A percentile compares a stretch with the other conserved stretches of the same genome.
Conservation (phyloP, 1,140 invertebrate genomes). For the Drosophila albomicans region DNA sequence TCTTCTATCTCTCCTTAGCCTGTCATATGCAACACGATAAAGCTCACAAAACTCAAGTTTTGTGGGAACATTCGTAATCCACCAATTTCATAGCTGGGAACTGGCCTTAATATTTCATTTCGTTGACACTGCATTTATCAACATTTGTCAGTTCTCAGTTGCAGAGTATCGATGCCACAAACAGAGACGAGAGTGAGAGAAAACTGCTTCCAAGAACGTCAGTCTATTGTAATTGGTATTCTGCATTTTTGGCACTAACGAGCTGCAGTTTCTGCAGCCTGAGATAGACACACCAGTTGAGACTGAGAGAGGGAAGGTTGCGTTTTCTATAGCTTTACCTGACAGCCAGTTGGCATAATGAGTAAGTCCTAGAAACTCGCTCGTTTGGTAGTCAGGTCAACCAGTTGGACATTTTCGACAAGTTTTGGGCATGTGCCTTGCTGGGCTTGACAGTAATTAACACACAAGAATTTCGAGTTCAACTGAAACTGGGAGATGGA, state of each 20-base stretch:
- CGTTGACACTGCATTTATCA: slow-evolving; percentile 57
- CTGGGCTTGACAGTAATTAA: slow-evolving; percentile 32
- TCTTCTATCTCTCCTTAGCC: slow-evolving; percentile 29
- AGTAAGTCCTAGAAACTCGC: not conserved
- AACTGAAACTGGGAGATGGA: not conserved
- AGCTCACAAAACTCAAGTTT: slow-evolving; percentile 23
- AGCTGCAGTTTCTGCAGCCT: slow-evolving; percentile 25
- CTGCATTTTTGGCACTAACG: slow-evolving; percentile 25
- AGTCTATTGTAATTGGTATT: slow-evolving; percentile 33
- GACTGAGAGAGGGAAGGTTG: not conserved
- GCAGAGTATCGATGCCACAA: slow-evolving; percentile 21
- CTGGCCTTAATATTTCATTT: slow-evolving; percentile 49
- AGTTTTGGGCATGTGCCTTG: slow-evolving; percentile 5
- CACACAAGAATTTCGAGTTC: slow-evolving; percentile 12
- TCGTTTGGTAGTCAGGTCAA: not conserved
- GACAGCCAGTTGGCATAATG: slow-evolving; percentile 26
- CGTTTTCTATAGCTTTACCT: slow-evolving; percentile 2
- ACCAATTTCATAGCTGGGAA: slow-evolving; percentile 33
- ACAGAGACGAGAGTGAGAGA: slow-evolving; percentile 14
- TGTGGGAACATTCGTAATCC: slow-evolving; percentile 44
- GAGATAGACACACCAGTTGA: not conserved
- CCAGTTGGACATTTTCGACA: slow-evolving; percentile 1
- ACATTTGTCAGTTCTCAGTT: slow-evolving; percentile 19
- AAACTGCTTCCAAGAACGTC: slow-evolving; percentile 31
- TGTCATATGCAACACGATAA: slow-evolving; percentile 61